Evolutionary conservation across 2,888 invertebrate genomes (phyloP).

Genomic region (Limnephilus auricula): DNA sequence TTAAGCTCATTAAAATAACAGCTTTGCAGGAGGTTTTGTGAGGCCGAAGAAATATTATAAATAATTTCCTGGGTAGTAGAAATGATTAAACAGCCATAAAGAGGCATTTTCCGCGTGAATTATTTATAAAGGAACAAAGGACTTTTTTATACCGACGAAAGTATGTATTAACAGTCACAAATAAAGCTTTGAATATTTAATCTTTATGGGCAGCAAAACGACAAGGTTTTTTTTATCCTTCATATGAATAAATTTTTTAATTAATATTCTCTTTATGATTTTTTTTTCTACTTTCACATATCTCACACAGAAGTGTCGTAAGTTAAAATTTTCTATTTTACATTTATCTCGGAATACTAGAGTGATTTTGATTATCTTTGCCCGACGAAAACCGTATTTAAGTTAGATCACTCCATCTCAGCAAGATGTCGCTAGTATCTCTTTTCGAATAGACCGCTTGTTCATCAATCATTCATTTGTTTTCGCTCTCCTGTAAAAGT

Average conservation of each 20-base stretch:
- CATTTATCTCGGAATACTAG: too few relatives aligned
- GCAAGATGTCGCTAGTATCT: too few relatives aligned
- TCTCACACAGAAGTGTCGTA: too few relatives aligned
- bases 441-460: too few relatives aligned
- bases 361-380: too few relatives aligned
- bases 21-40: neutral
- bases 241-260: neutral
- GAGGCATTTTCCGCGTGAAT: neutral
- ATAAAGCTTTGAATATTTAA: neutral
- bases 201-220: neutral
- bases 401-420: too few relatives aligned
- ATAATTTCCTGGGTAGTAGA: neutral
- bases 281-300: neutral
- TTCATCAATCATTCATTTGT: too few relatives aligned
- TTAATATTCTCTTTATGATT: neutral
- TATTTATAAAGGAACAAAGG: conserved; percentile 2
- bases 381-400: too few relatives aligned
- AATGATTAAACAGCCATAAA: neutral
- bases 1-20: neutral
- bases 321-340: too few relatives aligned
- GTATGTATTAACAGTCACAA: conserved; percentile 2
- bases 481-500: too few relatives aligned
- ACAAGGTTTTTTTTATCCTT: neutral
- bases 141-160: neutral
- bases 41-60: neutral